Evolutionary conservation across 2,797 vertebrate genomes (phyloP), one percentile per base, ranked within the genome.

Genomic region (Thaleichthys pacificus): DNA sequence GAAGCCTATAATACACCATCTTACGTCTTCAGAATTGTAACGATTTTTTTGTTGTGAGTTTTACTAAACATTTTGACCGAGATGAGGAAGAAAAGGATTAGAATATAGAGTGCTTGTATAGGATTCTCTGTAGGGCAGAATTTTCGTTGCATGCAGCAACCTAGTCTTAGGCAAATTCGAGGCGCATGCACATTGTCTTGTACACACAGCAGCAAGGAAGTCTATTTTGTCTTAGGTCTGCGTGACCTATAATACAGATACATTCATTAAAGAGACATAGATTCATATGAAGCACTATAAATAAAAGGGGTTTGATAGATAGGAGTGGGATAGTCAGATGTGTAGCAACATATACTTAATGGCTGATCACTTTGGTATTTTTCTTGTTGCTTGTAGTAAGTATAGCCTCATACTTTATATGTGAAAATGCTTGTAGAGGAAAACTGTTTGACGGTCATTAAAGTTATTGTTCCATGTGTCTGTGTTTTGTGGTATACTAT

Each of bases 251-350:
- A 19, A 65, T 21, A 38, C 12, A 22, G 32, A 51, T 47, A 71
- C 49, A 51, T 35, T 32, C 35, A 56, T 28, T 22, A 24, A 69
- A 70, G 61, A 70, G 21, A 76, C 49, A 70, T 47, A 62, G 42
- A 62, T 19, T 47, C 68, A 77, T 80, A 63, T 76, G 73, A 63
- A 66, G 21, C 63, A 61, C 72, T 62, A 70, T 49, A 47, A 49
- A 54, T 61, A 68, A 17, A 17, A 67, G 12, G 38, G 35, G 28
- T 3, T 35, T 26, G 42, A 47, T 47, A 8, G 66, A 54, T 32
- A 54, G 30, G 51, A 2, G 22, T 38, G 49, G 54, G 9, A 42
- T 38, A 69, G 54, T 47, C 42, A 60, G 68, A 58, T 32, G 14
- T 58, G 57, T 57, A 70, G 24, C 56, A 38, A 68, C 19, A 58